Base-by-base conservation (phyloP, 2,888 invertebrate genomes). In the Drosophila melanocephala region DNA sequence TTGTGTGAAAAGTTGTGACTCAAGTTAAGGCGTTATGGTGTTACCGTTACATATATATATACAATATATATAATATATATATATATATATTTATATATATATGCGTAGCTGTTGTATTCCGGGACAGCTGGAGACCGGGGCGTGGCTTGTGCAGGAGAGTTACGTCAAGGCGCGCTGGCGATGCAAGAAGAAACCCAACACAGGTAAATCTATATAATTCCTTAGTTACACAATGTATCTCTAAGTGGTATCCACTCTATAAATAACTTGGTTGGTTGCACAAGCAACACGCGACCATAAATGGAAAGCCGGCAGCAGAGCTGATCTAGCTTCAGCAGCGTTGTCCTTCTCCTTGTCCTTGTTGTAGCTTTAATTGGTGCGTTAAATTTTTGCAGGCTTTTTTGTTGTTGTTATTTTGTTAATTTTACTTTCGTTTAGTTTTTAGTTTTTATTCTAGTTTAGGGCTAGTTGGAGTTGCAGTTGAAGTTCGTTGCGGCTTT, bases 21-120 rank as follows among this genome's bases (percentile, higher is more conserved):
- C 77, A 78, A 84, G 82, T 89, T 85, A 86, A 86, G 86, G 86
- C 86, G 87, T 83, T 84, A 72, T 84, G 83, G 83, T 83, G 84
- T 77, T 84, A 81, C 77, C 81, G 81, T 77, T 81, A 79, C 56
- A 71, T 70, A 63, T 63, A 71, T 70, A 63, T 63, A 35, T 35
- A 35, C 9, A 32, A 32, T 28, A 19, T 37, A 19, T 57, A n/a
- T 39, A 30, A 69, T 56, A 71, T 76, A 66, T 66, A 57, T 61
- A 57, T 61, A n/a, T 47, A 50, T 67, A 42, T 63, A 47, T 69
- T 37, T 63, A 47, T 69, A 26, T 50, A 19, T 57, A 39, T 42
- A 32, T 58, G 12, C 62, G 33, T 64, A 59, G 50, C 51, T 62
- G 35, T 61, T 72, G 62, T 80, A 72, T 77, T 79, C 81, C 71